Evolutionary conservation across 2,797 vertebrate species (phyloP).

Genomic region (Sebastes nivosus): DNA sequence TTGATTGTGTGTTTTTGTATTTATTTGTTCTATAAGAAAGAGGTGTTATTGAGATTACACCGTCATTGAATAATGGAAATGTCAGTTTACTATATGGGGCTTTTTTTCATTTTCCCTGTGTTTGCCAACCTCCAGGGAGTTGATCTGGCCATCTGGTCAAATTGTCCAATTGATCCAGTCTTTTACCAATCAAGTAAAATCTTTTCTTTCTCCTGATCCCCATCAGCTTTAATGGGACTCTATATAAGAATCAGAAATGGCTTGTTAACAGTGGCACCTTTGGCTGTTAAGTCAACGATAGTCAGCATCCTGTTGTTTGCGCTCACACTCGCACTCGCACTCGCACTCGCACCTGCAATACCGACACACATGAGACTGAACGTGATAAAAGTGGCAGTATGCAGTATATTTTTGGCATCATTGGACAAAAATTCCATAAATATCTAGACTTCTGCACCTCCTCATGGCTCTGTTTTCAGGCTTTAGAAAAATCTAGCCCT

Average conservation of each 20-base stretch:
- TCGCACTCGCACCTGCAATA: too few species aligned
- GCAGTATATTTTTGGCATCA: too few species aligned
- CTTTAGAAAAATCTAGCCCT: too few species aligned
- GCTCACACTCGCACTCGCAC: too few species aligned
- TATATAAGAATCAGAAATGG: too few species aligned
- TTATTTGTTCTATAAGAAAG: neutral
- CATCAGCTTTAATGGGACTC: constrained; percentile 20
- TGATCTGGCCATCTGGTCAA: constrained; percentile 13
- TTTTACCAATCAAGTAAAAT: constrained; percentile 30
- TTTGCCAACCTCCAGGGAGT: constrained; percentile 15
- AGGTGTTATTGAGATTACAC: neutral
- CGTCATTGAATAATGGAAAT: neutral
- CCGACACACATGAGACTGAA: too few species aligned
- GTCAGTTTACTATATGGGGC: neutral
- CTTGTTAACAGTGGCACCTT: neutral
- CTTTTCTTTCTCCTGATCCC: constrained; percentile 25
- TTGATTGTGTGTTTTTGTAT: neutral
- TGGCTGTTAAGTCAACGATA: neutral
- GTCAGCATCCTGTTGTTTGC: neutral
- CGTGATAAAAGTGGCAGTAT: too few species aligned
- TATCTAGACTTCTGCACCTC: too few species aligned
- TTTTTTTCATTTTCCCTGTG: constrained; percentile 12
- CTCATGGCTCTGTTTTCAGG: too few species aligned
- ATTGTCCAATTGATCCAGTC: constrained; percentile 48
- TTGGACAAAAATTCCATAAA: too few species aligned